These are phyloP conservation scores for Stratiomys singularior DNA, from an alignment of 2,888 invertebrate genomes.

Conservation along the genomic window DNA sequence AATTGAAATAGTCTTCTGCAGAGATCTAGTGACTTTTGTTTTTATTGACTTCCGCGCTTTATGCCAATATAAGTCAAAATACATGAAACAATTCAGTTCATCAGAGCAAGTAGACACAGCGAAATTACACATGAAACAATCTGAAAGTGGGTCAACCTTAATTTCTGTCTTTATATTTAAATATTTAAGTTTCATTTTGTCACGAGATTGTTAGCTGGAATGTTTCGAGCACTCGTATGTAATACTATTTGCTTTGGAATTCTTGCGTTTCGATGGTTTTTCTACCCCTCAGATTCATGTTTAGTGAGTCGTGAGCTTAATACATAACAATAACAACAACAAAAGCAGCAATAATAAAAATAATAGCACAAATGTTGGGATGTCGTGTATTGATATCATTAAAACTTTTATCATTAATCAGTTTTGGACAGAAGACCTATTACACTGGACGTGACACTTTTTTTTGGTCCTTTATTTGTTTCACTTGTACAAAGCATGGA, in stretches of 20 bases:
- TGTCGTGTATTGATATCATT: constrained; percentile 34
- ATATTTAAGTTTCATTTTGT: constrained; percentile 2
- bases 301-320: background rate
- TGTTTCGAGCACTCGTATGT: background rate
- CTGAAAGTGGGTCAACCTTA: constrained; percentile 29
- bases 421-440: constrained; percentile 4
- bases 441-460: background rate
- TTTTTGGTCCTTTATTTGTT: background rate
- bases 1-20: too few relatives aligned
- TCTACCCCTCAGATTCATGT: background rate
- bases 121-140: constrained; percentile 7
- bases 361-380: background rate
- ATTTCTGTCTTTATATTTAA: constrained; percentile 9
- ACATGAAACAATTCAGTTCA: constrained; percentile 20
- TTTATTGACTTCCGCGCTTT: background rate
- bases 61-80: background rate
- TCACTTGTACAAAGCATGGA: too few relatives aligned
- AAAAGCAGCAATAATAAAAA: background rate
- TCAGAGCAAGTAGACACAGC: background rate
- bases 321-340: background rate
- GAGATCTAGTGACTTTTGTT: too few relatives aligned
- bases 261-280: too few relatives aligned
- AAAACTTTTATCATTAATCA: constrained; percentile 40
- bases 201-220: background rate
- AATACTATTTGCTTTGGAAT: too few relatives aligned